phyloP scores from a whole-genome alignment of 2,888 invertebrate genomes.

The Lochmaea crataegi region DNA sequence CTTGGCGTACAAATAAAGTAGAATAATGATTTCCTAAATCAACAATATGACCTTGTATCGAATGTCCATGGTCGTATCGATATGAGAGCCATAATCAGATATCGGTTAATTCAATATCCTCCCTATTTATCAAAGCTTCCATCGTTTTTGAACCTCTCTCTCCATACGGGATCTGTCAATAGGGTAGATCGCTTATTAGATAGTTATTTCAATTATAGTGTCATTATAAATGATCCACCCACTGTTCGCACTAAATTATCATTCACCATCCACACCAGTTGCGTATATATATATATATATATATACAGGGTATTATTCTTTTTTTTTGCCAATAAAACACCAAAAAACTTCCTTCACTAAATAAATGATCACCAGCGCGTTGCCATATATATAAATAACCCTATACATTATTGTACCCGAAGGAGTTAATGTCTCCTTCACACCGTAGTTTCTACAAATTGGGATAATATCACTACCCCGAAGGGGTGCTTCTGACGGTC shows the following conservation, averaged over 20 bases:
- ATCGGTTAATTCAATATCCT: slow-evolving; percentile 39
- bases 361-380: no score
- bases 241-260: no score
- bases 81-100: slow-evolving; percentile 23
- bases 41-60: no score
- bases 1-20: no score
- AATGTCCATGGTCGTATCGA: background rate
- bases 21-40: no score
- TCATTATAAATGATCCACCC: background rate
- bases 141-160: slow-evolving; percentile 39
- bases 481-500: slow-evolving; percentile 10
- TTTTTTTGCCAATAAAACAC: background rate
- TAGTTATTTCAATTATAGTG: slow-evolving; percentile 9
- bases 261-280: background rate
- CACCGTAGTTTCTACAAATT: slow-evolving; percentile 39
- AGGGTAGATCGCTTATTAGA: slow-evolving; percentile 45
- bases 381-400: no score
- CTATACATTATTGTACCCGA: slow-evolving; percentile 29
- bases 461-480: slow-evolving; percentile 29
- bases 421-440: slow-evolving; percentile 30
- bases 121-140: slow-evolving; percentile 36
- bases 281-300: background rate
- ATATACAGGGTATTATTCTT: background rate
- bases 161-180: slow-evolving; percentile 38
- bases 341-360: background rate